These are phyloP conservation scores for Meloidogyne floridensis DNA, from an alignment of 1,140 invertebrate genomes.

Conservation along the genomic window DNA sequence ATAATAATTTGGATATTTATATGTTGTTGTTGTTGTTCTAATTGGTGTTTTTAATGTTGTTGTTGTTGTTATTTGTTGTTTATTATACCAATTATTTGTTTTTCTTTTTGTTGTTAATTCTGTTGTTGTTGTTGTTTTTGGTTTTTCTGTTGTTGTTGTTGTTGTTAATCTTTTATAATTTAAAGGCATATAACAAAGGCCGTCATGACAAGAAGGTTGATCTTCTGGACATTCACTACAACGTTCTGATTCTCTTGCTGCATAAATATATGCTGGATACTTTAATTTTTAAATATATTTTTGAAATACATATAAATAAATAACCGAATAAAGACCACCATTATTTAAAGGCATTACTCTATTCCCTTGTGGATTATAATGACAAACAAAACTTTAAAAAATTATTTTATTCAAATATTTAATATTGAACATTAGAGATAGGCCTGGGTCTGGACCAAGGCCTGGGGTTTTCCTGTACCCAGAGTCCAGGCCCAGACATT, in stretches of 20 bases:
- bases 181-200: constrained; percentile 62
- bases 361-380: constrained; percentile 66
- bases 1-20: background rate
- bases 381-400: constrained; percentile 58
- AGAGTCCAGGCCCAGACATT: no score
- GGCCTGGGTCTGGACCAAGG: no score
- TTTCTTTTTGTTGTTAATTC: background rate
- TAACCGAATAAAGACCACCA: constrained; percentile 27
- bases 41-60: background rate
- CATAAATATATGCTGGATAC: constrained; percentile 65
- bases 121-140: background rate
- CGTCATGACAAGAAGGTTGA: constrained; percentile 63
- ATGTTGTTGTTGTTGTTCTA: background rate
- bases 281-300: constrained; percentile 44
- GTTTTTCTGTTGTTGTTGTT: background rate
- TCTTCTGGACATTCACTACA: constrained; percentile 62
- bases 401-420: background rate
- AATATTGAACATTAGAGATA: no score
- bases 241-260: constrained; percentile 41
- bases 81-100: background rate
- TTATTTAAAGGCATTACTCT: constrained; percentile 40
- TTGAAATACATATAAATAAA: background rate
- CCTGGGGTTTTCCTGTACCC: no score
- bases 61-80: background rate
- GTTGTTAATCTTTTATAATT: constrained; percentile 34